Evolutionary conservation across 2,113 vertebrate species (phyloP).

Genomic region (Alethe diademata): DNA sequence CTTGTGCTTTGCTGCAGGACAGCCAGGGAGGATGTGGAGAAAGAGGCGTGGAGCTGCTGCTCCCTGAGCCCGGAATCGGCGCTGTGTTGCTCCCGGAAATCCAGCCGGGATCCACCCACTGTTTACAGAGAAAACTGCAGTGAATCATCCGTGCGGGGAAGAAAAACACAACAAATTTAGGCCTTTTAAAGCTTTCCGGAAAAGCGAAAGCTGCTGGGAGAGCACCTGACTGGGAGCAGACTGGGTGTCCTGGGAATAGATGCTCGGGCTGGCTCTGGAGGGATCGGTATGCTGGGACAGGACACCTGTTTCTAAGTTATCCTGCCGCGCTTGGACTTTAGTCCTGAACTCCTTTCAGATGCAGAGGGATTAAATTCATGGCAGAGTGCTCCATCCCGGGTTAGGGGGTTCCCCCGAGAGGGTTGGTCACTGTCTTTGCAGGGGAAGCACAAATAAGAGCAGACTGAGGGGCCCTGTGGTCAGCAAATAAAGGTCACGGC

Average conservation of each 20-base stretch:
- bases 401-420: too few relatives aligned
- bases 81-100: background rate
- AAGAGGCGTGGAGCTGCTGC: fast-evolving
- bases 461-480: background rate
- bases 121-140: background rate
- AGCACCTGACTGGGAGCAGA: background rate
- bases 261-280: background rate
- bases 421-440: too few relatives aligned
- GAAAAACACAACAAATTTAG: background rate
- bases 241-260: fast-evolving
- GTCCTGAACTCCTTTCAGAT: too few relatives aligned
- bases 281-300: background rate
- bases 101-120: conserved; percentile 36
- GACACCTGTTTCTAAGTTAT: background rate
- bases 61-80: background rate
- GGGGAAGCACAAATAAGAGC: background rate
- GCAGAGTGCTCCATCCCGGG: too few relatives aligned
- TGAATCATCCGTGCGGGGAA: conserved; percentile 49
- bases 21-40: background rate
- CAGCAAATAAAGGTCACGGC: background rate
- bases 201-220: background rate
- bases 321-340: too few relatives aligned
- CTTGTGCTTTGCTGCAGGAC: background rate
- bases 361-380: too few relatives aligned
- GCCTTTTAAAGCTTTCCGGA: conserved; percentile 3